These are phyloP conservation scores for Onchidella celtica DNA, from an alignment of 2,888 invertebrate species.

Conservation along the genomic window DNA sequence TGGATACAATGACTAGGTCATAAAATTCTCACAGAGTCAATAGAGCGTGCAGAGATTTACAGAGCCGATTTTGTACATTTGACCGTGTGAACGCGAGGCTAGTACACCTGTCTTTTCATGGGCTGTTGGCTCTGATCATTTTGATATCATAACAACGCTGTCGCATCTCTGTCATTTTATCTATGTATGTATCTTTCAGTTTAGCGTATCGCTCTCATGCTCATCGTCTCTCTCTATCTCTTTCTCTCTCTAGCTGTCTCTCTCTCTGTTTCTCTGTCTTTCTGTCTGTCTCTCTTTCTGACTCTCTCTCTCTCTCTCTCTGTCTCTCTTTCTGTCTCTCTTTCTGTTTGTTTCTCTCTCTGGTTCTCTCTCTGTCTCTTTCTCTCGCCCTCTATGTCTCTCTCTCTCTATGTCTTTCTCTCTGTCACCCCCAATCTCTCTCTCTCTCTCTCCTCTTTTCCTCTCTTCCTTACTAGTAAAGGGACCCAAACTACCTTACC, in stretches of 20 bases:
- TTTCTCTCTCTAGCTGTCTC: background rate
- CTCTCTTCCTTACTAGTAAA: background rate
- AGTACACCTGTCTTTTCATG: too few relatives aligned
- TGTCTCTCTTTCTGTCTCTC: constrained; percentile 9
- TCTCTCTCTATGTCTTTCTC: constrained; percentile 22
- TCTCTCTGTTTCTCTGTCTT: background rate
- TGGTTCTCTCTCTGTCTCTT: constrained; percentile 9
- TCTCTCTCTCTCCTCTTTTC: constrained; percentile 12
- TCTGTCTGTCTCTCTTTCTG: constrained; percentile 16
- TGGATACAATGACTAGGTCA: too few relatives aligned
- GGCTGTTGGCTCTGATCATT: too few relatives aligned
- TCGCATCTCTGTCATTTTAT: too few relatives aligned
- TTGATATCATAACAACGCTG: too few relatives aligned
- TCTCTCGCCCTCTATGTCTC: constrained; percentile 20
- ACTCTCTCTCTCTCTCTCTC: constrained; percentile 11
- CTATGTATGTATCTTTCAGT: background rate
- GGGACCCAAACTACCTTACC: too few relatives aligned
- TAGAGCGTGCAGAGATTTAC: too few relatives aligned
- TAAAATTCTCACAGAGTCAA: too few relatives aligned
- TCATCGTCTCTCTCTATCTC: background rate
- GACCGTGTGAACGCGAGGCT: too few relatives aligned
- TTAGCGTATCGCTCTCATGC: background rate
- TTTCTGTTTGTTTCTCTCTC: background rate
- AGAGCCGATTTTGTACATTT: too few relatives aligned
- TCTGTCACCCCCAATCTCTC: constrained; percentile 16